Evolutionary conservation across 1,140 invertebrate genomes (phyloP).

Genomic region (Vanessa tameamea): DNA sequence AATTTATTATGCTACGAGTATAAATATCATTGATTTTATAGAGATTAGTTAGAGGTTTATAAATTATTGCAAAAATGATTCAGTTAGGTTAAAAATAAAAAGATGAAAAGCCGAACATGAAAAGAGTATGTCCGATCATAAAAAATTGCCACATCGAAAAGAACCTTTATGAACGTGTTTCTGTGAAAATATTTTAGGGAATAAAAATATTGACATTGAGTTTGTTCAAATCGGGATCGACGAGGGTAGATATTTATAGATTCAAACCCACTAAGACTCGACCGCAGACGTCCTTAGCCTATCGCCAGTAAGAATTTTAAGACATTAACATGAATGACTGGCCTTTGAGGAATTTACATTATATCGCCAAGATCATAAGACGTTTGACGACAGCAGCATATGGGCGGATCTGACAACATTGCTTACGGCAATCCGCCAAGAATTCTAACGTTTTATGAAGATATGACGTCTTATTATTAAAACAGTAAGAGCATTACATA

Average conservation of each 20-base stretch:
- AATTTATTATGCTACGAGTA: no score
- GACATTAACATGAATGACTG: constrained; percentile 18
- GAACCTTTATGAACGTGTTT: constrained; percentile 30
- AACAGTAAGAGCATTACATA: neutral
- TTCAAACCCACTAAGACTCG: constrained; percentile 52
- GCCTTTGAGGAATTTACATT: constrained; percentile 22
- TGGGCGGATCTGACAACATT: constrained; percentile 13
- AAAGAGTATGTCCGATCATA: neutral
- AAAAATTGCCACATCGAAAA: neutral
- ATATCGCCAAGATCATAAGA: constrained; percentile 25
- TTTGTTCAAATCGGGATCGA: constrained; percentile 54
- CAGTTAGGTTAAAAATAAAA: neutral
- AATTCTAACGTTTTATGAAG: constrained; percentile 15
- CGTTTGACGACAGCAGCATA: constrained; percentile 14
- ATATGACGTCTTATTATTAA: neutral
- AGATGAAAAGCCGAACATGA: neutral
- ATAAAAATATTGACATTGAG: constrained; percentile 66
- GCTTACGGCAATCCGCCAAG: constrained; percentile 31
- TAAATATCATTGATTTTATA: no score
- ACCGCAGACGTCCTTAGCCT: constrained; percentile 48
- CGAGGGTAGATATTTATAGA: constrained; percentile 73
- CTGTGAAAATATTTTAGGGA: constrained; percentile 57
- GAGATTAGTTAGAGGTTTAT: no score
- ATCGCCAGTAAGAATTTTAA: constrained; percentile 12
- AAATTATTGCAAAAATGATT: neutral